A percentile compares a stretch with the other conserved stretches of the same genome.
These are phyloP conservation scores for Maniola jurtina DNA, from an alignment of 1,140 invertebrate genomes.

Conservation along the genomic window DNA sequence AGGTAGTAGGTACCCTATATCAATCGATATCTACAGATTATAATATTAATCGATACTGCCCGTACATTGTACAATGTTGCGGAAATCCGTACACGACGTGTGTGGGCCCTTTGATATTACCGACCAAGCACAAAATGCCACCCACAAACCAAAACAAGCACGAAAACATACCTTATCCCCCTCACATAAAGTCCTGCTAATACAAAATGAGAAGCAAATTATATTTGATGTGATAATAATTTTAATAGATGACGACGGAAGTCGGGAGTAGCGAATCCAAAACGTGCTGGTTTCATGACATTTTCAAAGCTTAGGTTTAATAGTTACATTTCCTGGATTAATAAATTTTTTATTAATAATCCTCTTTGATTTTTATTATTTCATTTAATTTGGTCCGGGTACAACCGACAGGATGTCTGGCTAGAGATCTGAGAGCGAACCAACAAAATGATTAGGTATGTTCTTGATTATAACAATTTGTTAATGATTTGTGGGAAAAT, in stretches of 20 bases:
- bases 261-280: slow-evolving; percentile 42
- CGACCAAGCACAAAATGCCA: slow-evolving; percentile 24
- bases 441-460: neutral
- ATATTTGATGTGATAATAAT: slow-evolving; percentile 37
- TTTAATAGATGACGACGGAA: slow-evolving; percentile 44
- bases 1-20: no score
- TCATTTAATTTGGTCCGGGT: neutral
- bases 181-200: slow-evolving; percentile 8
- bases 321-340: slow-evolving; percentile 33
- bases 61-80: slow-evolving; percentile 26
- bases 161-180: slow-evolving; percentile 17
- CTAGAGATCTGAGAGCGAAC: neutral
- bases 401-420: slow-evolving; percentile 10
- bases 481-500: no score
- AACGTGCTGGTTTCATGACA: slow-evolving; percentile 38
- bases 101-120: slow-evolving; percentile 46
- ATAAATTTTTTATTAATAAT: slow-evolving; percentile 27
- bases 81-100: slow-evolving; percentile 42
- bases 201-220: slow-evolving; percentile 18
- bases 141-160: slow-evolving; percentile 1
- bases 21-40: slow-evolving; percentile 14
- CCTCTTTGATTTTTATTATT: slow-evolving; percentile 20
- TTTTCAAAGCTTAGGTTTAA: slow-evolving; percentile 31
- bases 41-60: slow-evolving; percentile 31
- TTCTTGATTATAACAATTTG: neutral